A percentile compares a stretch with the other conserved stretches of the same genome.
Evolutionary conservation across 92 coral and sea anemone species (phyloP).

Genomic region (Pocillopora meandrina): DNA sequence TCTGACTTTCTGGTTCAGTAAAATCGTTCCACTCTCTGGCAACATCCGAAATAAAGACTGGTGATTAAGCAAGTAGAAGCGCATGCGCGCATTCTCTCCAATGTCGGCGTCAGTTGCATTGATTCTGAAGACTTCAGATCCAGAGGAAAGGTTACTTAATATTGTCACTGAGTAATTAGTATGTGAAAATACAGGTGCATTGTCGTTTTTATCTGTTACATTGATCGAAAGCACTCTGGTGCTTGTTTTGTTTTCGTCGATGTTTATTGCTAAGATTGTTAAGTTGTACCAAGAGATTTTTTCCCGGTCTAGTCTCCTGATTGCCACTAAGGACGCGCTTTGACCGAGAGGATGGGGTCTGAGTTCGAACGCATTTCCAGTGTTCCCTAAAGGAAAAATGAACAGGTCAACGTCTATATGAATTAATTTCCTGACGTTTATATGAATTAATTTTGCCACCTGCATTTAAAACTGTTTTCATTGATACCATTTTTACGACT

Average conservation of each 20-base stretch:
- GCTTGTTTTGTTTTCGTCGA: slow-evolving; percentile 71
- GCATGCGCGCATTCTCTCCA: slow-evolving; percentile 63
- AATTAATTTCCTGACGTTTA: no score
- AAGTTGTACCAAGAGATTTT: slow-evolving; percentile 50
- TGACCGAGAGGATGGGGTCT: slow-evolving; percentile 38
- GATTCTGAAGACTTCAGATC: slow-evolving; percentile 68
- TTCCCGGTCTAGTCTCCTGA: slow-evolving; percentile 73
- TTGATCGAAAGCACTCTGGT: slow-evolving; percentile 50
- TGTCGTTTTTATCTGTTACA: slow-evolving; percentile 75
- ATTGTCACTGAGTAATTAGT: slow-evolving; percentile 56
- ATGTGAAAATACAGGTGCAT: slow-evolving; percentile 62
- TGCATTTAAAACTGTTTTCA: no score
- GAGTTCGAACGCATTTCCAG: slow-evolving; percentile 63
- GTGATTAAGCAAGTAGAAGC: slow-evolving; percentile 52
- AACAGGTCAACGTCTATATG: no score
- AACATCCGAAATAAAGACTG: slow-evolving; percentile 67
- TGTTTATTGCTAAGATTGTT: slow-evolving; percentile 70
- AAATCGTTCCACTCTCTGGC: slow-evolving; percentile 67
- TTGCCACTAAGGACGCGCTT: slow-evolving; percentile 70
- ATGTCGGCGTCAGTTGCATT: slow-evolving; percentile 70
- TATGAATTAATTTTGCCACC: no score
- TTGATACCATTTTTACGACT: no score
- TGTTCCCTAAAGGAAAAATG: slow-evolving; percentile 59
- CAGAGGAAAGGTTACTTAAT: slow-evolving; percentile 66
- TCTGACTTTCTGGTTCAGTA: slow-evolving; percentile 64